phyloP scores from a whole-genome alignment of 2,113 vertebrate genomes.

The Astur gentilis region DNA sequence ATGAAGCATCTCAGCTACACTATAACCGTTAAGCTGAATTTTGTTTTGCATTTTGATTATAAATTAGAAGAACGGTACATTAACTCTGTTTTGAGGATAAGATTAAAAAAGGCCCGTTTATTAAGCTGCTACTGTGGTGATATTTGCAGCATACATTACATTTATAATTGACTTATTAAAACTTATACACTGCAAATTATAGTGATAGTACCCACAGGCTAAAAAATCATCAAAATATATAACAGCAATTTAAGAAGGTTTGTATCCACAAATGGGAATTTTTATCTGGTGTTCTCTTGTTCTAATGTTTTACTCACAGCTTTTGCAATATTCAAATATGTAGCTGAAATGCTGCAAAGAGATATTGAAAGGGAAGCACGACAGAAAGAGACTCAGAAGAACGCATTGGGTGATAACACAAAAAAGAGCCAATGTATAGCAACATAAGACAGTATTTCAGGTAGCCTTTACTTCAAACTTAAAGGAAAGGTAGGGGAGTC shows the following conservation, averaged over 20 bases:
- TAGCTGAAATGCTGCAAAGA: constrained; percentile 18
- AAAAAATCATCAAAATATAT: constrained; percentile 78
- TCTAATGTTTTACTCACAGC: constrained; percentile 62
- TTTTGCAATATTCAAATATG: constrained; percentile 45
- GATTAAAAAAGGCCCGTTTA: constrained; percentile 66
- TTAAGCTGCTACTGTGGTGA: constrained; percentile 64
- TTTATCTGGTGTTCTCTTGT: constrained; percentile 59
- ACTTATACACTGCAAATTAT: constrained; percentile 73
- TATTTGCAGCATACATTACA: constrained; percentile 71
- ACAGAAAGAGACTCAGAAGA: background rate
- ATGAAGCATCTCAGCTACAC: constrained; percentile 63
- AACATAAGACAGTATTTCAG: background rate
- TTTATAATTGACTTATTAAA: constrained; percentile 84
- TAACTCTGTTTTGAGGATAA: constrained; percentile 74
- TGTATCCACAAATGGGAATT: constrained; percentile 71
- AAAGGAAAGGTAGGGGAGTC: background rate
- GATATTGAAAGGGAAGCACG: background rate
- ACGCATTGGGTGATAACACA: background rate
- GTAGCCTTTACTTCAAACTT: background rate
- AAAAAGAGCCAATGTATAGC: background rate
- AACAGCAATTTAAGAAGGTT: constrained; percentile 71
- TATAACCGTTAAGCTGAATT: constrained; percentile 70
- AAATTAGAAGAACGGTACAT: constrained; percentile 73
- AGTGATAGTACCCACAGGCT: constrained; percentile 74
- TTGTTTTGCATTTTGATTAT: constrained; percentile 81